Evolutionary conservation across 2,888 invertebrate genomes (phyloP).

Genomic region (Phengaris alcon): DNA sequence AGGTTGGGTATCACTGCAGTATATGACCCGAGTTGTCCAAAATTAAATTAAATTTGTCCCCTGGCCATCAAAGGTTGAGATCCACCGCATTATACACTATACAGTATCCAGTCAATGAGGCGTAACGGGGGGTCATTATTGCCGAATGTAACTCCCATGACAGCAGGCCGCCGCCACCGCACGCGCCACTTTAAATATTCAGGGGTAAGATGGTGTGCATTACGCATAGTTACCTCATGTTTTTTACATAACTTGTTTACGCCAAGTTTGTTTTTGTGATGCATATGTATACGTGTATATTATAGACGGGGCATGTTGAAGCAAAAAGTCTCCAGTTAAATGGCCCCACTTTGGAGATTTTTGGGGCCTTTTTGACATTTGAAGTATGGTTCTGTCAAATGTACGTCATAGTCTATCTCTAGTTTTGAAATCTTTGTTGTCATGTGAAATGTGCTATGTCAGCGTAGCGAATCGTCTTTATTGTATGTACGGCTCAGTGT

Average conservation of each 20-base stretch:
- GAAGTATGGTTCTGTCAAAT: too few species aligned
- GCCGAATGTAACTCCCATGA: conserved; percentile 19
- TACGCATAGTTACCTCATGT: not conserved
- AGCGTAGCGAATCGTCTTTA: too few species aligned
- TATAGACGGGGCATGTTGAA: too few species aligned
- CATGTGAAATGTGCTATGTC: too few species aligned
- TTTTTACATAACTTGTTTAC: conserved; percentile 9
- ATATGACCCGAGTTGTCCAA: not conserved
- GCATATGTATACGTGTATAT: too few species aligned
- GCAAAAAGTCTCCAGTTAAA: too few species aligned
- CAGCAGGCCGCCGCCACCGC: not conserved
- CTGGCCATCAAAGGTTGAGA: not conserved
- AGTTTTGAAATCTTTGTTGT: too few species aligned
- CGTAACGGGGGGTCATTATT: conserved; percentile 13
- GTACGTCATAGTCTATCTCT: too few species aligned
- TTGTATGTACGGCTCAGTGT: too few species aligned
- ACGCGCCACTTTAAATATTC: conserved; percentile 9
- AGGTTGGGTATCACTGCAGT: not conserved
- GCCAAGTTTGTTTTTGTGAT: not conserved
- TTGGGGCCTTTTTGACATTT: too few species aligned
- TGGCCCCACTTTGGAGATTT: too few species aligned
- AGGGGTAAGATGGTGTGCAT: not conserved
- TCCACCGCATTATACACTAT: not conserved
- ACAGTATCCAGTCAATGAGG: not conserved
- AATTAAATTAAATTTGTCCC: too few species aligned